Evolutionary conservation across 2,888 invertebrate genomes (phyloP).

Genomic region (Lacanobia oleracea): DNA sequence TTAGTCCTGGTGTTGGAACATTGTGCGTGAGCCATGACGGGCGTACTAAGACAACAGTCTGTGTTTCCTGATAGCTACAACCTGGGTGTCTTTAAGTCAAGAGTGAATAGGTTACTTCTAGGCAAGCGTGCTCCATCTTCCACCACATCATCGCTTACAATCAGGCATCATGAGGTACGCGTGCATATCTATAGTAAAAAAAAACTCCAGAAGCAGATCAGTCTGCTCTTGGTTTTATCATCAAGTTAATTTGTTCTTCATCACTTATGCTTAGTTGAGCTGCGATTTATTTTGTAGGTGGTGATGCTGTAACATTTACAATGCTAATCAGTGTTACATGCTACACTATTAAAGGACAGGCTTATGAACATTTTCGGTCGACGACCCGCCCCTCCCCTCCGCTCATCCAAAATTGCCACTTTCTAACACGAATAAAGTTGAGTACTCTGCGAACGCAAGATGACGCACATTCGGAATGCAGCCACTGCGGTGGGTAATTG

Average conservation of each 20-base stretch:
- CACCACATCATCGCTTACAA: too few species aligned
- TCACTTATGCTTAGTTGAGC: conserved; percentile 1
- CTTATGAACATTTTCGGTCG: conserved; percentile 81
- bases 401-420: conserved; percentile 83
- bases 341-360: conserved; percentile 81
- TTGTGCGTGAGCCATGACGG: too few species aligned
- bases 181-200: too few species aligned
- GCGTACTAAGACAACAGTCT: too few species aligned
- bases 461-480: conserved; percentile 75
- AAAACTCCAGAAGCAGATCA: too few species aligned
- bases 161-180: too few species aligned
- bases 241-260: conserved; percentile 13
- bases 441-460: conserved; percentile 74
- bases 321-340: conserved; percentile 73
- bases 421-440: conserved; percentile 87
- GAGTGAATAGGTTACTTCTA: too few species aligned
- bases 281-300: conserved; percentile 1
- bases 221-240: conserved; percentile 5
- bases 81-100: too few species aligned
- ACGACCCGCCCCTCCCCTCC: conserved; percentile 70
- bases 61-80: too few species aligned
- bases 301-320: conserved; percentile 47
- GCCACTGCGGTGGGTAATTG: conserved; percentile 73
- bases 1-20: too few species aligned
- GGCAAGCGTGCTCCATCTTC: too few species aligned